Percentiles rank a stretch among this genome's conserved stretches.
Evolutionary conservation across 2,888 invertebrate genomes (phyloP).

Genomic region (Athalia circularis): DNA sequence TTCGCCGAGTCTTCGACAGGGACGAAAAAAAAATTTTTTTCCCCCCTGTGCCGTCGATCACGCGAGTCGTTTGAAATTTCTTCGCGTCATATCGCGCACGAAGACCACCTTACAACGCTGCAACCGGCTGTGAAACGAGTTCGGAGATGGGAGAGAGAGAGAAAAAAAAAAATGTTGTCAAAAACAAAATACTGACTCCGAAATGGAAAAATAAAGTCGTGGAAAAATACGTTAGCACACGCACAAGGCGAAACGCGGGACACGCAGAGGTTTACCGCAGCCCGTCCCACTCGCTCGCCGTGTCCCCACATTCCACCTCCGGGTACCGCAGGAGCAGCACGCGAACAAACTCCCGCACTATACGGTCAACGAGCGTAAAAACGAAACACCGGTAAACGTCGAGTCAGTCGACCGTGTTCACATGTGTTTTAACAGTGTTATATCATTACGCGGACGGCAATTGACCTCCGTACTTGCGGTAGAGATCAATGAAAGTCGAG

Average conservation of each 20-base stretch:
- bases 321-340: slow-evolving; percentile 17
- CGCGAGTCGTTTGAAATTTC: too few relatives aligned
- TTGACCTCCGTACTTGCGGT: too few relatives aligned
- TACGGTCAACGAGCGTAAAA: slow-evolving; percentile 62
- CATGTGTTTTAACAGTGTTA: neutral
- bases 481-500: too few relatives aligned
- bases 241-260: slow-evolving; percentile 59
- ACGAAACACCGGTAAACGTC: slow-evolving; percentile 51
- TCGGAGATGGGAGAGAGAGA: slow-evolving; percentile 44
- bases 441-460: too few relatives aligned
- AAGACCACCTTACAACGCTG: neutral
- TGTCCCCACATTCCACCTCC: slow-evolving; percentile 59
- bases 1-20: too few relatives aligned
- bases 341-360: slow-evolving; percentile 51
- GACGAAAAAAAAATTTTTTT: too few relatives aligned
- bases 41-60: too few relatives aligned
- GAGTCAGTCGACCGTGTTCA: neutral
- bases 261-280: slow-evolving; percentile 68
- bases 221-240: slow-evolving; percentile 57
- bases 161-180: slow-evolving; percentile 16
- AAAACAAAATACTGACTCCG: slow-evolving; percentile 55
- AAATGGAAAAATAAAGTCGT: slow-evolving; percentile 56
- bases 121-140: too few relatives aligned
- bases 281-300: slow-evolving; percentile 64
- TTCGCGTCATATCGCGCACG: too few relatives aligned